Base-by-base conservation (phyloP, 1,140 invertebrate genomes). In the Saccostrea echinata region DNA sequence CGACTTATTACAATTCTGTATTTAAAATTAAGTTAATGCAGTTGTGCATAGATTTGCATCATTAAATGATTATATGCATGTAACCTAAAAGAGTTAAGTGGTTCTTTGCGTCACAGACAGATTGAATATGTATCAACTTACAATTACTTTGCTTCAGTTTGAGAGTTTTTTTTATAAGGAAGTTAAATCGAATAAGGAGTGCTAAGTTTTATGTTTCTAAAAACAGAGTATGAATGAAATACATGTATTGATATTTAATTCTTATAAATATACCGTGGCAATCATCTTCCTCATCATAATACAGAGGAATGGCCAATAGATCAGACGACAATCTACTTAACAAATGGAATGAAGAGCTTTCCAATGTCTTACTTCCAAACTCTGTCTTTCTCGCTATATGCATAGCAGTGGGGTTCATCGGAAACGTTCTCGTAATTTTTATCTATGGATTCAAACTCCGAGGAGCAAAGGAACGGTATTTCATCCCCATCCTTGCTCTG, bases 401-500 rank as follows among this genome's bases (percentile, higher is more conserved):
- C 52, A 33, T 87, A 8, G n/a, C 84, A 16, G 16, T 76, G 21
- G 86, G 86, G 55, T 16, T 87, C n/a, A 30, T 33, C 27, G 86
- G 86, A 9, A 87, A 87, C 53, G 13, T 84, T 3, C 61, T 76
- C 6, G 86, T 87, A 18, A 87, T 87, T 8, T 4, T 84, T 6
- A 53, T 87, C 16, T 87, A 87, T 11, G 83, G 64, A n/a, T 33
- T 87, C 64, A 68, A 57, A 30, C n/a, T 87, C 16, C 61, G 43
- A 21, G 53, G 33, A 33, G 57, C 55, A 27, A 71, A 68, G 35
- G 86, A 87, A 4, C 12, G 86, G 1, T 87, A 87, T 71, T 87
- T 87, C 64, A 87, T 84, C 18, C 81, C 86, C 9, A 68, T 51
- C 33, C 53, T 87, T 11, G 86, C 86, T 21, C n/a, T 84, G 33